phyloP scores from a whole-genome alignment of 2,797 vertebrate species.

The Limosa lapponica region DNA sequence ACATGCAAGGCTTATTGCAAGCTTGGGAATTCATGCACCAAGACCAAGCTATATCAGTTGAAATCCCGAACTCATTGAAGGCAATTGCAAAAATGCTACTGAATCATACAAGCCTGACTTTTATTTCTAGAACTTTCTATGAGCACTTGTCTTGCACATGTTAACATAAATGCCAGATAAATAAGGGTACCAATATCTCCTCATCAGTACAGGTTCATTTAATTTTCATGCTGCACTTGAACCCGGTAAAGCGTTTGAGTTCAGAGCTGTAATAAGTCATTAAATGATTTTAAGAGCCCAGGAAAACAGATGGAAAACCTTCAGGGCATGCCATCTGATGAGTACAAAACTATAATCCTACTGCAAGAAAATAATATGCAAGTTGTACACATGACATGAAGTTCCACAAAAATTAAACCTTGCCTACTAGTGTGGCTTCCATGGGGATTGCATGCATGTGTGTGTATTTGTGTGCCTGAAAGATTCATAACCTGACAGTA shows the following conservation, averaged over 20 bases:
- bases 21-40: background rate
- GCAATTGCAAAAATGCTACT: background rate
- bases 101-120: background rate
- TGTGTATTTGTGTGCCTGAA: background rate
- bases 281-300: conserved; percentile 40
- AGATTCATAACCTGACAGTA: conserved; percentile 1
- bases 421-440: background rate
- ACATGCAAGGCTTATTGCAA: background rate
- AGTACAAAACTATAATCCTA: conserved; percentile 25
- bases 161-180: background rate
- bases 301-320: conserved; percentile 49
- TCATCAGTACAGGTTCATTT: conserved; percentile 3
- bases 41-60: background rate
- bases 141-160: background rate
- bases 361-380: background rate
- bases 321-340: background rate
- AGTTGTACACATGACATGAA: background rate
- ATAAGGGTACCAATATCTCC: background rate
- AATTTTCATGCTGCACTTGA: background rate
- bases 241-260: conserved; percentile 7
- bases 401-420: background rate
- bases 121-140: background rate
- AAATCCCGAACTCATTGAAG: background rate
- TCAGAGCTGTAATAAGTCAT: conserved; percentile 37
- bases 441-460: background rate